These are phyloP conservation scores for Plecturocebus donacophilus DNA, from an alignment of 2,113 vertebrate genomes.

Conservation along the genomic window DNA sequence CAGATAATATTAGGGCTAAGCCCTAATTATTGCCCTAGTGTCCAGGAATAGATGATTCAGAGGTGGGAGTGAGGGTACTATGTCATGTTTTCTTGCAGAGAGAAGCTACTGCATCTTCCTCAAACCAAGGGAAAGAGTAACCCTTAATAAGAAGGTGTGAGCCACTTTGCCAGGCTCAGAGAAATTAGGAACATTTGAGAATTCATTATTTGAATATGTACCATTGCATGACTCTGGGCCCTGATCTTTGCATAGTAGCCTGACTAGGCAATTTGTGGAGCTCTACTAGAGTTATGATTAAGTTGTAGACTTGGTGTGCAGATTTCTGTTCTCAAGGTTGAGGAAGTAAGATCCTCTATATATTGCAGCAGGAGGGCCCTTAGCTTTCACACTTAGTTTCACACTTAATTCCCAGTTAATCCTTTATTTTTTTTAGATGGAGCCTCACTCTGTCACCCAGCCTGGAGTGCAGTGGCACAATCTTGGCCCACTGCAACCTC, in stretches of 20 bases:
- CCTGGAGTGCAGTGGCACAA: too few species aligned
- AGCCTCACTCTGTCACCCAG: too few species aligned
- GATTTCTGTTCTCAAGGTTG: neutral
- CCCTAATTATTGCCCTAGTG: neutral
- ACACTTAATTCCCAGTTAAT: neutral
- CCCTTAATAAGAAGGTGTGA: neutral
- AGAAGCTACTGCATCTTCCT: neutral
- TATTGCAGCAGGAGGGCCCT: neutral
- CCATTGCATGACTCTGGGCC: neutral
- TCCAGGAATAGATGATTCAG: neutral
- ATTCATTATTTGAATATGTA: neutral
- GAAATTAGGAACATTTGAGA: neutral
- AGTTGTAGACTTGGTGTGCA: neutral
- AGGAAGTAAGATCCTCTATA: neutral
- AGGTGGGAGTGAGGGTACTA: accelerated
- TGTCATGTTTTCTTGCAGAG: neutral
- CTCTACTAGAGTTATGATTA: neutral
- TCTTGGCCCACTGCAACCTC: too few species aligned
- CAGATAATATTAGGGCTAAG: neutral
- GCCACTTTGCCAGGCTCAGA: neutral
- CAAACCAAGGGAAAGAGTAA: neutral
- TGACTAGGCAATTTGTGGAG: neutral
- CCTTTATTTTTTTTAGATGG: neutral
- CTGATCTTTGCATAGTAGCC: neutral
- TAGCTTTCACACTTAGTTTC: neutral